Percentiles rank a stretch among this genome's conserved stretches.
phyloP scores from a whole-genome alignment of 2,113 vertebrate genomes.

The Phocoena sinus region DNA sequence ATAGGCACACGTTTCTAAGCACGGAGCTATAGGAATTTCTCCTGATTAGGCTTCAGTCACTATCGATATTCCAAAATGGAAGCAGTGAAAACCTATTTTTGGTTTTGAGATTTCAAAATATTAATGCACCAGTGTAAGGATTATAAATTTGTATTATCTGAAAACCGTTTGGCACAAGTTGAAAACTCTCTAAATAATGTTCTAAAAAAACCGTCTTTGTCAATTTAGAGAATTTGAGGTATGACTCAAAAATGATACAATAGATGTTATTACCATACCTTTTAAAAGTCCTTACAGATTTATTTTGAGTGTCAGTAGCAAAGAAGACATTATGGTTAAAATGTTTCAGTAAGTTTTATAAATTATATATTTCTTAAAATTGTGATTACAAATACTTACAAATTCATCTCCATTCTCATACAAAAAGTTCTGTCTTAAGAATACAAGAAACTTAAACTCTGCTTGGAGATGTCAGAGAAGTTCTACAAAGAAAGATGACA shows the following conservation, averaged over 20 bases:
- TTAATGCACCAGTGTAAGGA: too few relatives aligned
- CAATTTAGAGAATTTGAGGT: not conserved
- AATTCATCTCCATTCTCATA: not conserved
- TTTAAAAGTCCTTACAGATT: not conserved
- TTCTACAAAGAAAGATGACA: not conserved
- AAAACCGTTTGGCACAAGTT: too few relatives aligned
- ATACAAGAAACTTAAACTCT: not conserved
- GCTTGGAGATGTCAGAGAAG: not conserved
- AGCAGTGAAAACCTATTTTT: not conserved
- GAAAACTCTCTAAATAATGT: not conserved
- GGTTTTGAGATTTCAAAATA: too few relatives aligned
- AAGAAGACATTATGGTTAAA: not conserved
- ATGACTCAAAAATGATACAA: not conserved
- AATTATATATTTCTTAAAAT: not conserved
- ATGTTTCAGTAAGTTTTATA: not conserved
- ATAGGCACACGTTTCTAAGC: not conserved
- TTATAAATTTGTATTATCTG: too few relatives aligned
- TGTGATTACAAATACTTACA: not conserved
- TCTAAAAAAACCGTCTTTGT: not conserved
- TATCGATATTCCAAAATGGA: not conserved
- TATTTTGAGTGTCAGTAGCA: not conserved
- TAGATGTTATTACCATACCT: not conserved
- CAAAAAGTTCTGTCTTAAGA: not conserved
- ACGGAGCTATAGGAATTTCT: not conserved
- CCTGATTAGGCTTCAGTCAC: not conserved